Base-by-base conservation (phyloP, 2,113 vertebrate genomes). In the Numenius arquata region DNA sequence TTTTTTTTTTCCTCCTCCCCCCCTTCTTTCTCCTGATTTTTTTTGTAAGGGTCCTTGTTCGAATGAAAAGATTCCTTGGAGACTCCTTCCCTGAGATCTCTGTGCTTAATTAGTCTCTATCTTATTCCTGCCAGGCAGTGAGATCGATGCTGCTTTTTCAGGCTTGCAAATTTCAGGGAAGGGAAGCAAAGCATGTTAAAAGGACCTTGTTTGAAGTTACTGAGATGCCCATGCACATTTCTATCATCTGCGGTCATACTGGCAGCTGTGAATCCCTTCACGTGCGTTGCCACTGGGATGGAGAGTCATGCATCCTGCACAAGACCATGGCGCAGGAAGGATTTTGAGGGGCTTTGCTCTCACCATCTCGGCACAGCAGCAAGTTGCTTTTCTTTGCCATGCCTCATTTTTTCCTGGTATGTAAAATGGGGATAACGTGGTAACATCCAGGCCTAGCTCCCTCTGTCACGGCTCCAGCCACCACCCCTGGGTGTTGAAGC, bases 91-190 rank as follows among this genome's bases (percentile, higher is more conserved):
- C 50, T 6, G 48, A 88, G 82, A 80, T 75, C 27, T 90, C 77
- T 43, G 38, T 56, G 68, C 50, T 90, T 79, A 95, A 61, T 95
- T 81, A 84, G 53, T 67, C 58, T 78, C 55, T 53, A 19, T 34
- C 81, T 25, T 48, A 76, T 77, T 93, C 86, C 68, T 86, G 29
- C 48, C 47, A 84, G 70, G 36, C 68, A 53, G 36, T 13, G 23
- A 72, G 82, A 92, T 96, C 29, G 6, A 88, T 96, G 62, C 32
- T 67, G 25, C 11, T 0, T 83, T 95, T 88, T 91, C 63, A 83
- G 68, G 41, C 75, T 79, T 94, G 48, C 26, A 74, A 15, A 78
- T 85, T 85, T 83, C 65, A 74, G 50, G 50, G 32, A 70, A 62
- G 29, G 45, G 12, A 23, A 0, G 11, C 16, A 74, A 77, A 77